Conservation (phyloP, 2,797 vertebrate genomes). For the Eupleurogrammus muticus region DNA sequence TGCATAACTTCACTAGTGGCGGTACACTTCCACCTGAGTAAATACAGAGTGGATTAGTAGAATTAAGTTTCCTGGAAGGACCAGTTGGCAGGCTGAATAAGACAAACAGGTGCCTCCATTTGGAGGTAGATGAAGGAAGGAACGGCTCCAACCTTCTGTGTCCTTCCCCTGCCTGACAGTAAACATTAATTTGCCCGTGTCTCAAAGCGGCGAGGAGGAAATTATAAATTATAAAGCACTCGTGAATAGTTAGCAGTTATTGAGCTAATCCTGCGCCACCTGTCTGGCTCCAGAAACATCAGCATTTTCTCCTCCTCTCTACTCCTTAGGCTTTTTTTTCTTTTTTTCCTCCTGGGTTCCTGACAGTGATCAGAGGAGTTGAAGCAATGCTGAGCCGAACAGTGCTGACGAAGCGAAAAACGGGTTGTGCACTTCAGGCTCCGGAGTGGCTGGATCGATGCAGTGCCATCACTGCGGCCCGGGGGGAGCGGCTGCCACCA, state of each 20-base stretch:
- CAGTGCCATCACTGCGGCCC: conserved; percentile 69
- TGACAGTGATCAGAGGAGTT: conserved; percentile 72
- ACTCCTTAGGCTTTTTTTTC: conserved; percentile 24
- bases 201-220: conserved; percentile 24
- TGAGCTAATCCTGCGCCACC: conserved; percentile 39
- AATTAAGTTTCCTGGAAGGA: conserved; percentile 53
- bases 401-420: conserved; percentile 82
- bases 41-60: conserved; percentile 64
- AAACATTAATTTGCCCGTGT: conserved; percentile 47
- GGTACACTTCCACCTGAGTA: conserved; percentile 54
- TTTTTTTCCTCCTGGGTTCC: conserved; percentile 57
- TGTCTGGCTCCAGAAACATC: conserved; percentile 56
- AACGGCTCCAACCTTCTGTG: conserved; percentile 14
- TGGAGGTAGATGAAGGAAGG: conserved; percentile 46
- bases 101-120: conserved; percentile 62
- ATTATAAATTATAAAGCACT: conserved; percentile 26
- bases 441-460: conserved; percentile 79
- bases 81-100: conserved; percentile 55
- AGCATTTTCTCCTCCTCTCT: conserved; percentile 55
- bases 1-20: conserved; percentile 20
- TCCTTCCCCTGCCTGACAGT: conserved; percentile 33
- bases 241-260: conserved; percentile 40
- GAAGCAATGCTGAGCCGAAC: conserved; percentile 66
- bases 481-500: conserved; percentile 73
- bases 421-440: conserved; percentile 69